Evolutionary conservation across 1,140 invertebrate species (phyloP), one percentile per base, ranked within the genome.

Genomic region (Triops cancriformis): DNA sequence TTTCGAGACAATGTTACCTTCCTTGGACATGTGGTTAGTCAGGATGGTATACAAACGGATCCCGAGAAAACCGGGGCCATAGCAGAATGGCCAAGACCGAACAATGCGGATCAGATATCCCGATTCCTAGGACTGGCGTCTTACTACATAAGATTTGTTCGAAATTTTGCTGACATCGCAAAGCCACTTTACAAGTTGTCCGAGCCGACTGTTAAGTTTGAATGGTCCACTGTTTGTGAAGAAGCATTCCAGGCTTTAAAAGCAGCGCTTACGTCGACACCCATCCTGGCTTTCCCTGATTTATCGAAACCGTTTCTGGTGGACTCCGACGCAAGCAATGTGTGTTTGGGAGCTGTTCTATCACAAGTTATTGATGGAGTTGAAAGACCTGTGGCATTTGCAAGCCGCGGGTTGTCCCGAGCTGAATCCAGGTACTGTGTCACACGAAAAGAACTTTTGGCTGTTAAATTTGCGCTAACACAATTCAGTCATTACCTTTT

Each of bases 301-400:
- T 75, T 42, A 28, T 41, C 26, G 14, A 75, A 75, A 45, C 43
- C 43, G 1, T 45, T 45, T 45, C 43, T 64, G 26, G 10, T 85
- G 5, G 81, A 84, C 37, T 83, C 82, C 27, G 85, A 85, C 80
- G 84, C 84, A 0, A 82, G 81, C 43, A 80, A 74, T 73, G 76
- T 76, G 1, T 84, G 83, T 0, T 76, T 84, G 1, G 85, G 83
- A 0, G 82, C 81, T 3, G 81, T 85, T 1, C 76, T 85, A 0
- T 79, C 78, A 0, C 85, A 87, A 78, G 80, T 82, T 23, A 26
- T 78, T 9, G 82, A 81, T 27, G 73, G 77, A 2, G 73, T 41
- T 80, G 84, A 77, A 79, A 80, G 80, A 23, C 84, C 85, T 2
- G 82, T 88, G 7, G 85, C 85, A 26, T 88, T 87, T 79, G 84